Base-by-base conservation (phyloP, 2,797 vertebrate genomes). In the Phoebastria nigripes region DNA sequence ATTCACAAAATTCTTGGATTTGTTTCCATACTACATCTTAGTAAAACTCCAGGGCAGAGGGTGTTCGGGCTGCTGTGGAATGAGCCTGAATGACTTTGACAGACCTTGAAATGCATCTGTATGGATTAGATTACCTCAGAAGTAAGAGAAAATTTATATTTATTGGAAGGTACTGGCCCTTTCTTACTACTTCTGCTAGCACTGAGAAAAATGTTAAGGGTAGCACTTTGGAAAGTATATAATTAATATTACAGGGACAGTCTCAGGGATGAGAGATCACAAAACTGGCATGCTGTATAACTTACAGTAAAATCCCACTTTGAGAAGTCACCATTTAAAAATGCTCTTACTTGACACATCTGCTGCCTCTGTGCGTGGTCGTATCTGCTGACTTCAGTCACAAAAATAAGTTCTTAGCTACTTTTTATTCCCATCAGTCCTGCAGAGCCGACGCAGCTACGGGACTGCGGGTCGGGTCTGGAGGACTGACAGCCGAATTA, bases 331-430 rank as follows among this genome's bases (percentile, higher is more conserved):
- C 94, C 79, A 46, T 69, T 95, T 95, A 70, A 95, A 97, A 97
- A 91, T 83, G 61, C 41, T 96, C 92, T 92, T 87, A 95, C 79
- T 92, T 5, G 0, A 94, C 95, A 97, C 87, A 90, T 92, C 92
- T 92, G 61, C 88, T 91, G 21, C 81, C 76, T 90, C 69, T 69
- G 28, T 74, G 49, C 41, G 26, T 29, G 90, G 72, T 58, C 0
- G 1, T 70, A 95, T 92, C 87, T 97, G 96, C 95, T 97, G 94
- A 94, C 87, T 96, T 94, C 87, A 96, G 93, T 87, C 81, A 92
- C 87, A 94, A 93, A 96, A 93, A 55, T 41, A 93, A 92, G 76
- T 96, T 83, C 82, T 95, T 73, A 65, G 14, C 22, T 52, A 77
- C 87, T 88, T 92, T 95, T 96, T 89, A 92, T 89, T 92, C 82